Evolutionary conservation across 2,888 invertebrate genomes (phyloP).

Genomic region (Nasonovia ribisnigri): DNA sequence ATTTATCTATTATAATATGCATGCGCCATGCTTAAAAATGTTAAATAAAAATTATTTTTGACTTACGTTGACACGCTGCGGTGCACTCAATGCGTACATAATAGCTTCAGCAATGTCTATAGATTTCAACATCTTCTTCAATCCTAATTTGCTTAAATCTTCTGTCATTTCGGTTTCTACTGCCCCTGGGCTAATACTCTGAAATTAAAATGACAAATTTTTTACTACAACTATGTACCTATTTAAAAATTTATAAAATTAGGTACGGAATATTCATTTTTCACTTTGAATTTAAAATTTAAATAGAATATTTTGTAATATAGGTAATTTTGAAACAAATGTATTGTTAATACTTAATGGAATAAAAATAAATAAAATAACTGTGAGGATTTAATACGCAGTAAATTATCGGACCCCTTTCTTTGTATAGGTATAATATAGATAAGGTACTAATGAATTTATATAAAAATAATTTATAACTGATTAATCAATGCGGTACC

Average conservation of each 20-base stretch:
- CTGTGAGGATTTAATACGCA: neutral
- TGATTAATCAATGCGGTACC: neutral
- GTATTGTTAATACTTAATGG: neutral
- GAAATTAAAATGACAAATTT: neutral
- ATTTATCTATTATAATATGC: neutral
- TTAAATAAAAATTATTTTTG: neutral
- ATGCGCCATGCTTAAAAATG: neutral
- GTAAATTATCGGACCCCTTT: neutral
- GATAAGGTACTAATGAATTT: neutral
- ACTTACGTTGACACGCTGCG: conserved; percentile 64
- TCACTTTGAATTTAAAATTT: neutral
- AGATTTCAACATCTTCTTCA: conserved; percentile 4
- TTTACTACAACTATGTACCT: neutral
- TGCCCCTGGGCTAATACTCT: conserved; percentile 72
- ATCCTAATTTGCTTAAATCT: conserved; percentile 66
- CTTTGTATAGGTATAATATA: too few relatives aligned
- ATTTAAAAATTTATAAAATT: neutral
- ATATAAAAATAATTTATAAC: neutral
- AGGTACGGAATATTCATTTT: neutral
- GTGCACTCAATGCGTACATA: conserved; percentile 53
- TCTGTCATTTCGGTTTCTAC: conserved; percentile 70
- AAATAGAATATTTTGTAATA: neutral
- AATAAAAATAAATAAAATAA: neutral
- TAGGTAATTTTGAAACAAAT: neutral
- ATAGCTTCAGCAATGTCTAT: conserved; percentile 65